Evolutionary conservation across 2,113 vertebrate species (phyloP), one percentile per base, ranked within the genome.

Genomic region (Xenopus laevis): DNA sequence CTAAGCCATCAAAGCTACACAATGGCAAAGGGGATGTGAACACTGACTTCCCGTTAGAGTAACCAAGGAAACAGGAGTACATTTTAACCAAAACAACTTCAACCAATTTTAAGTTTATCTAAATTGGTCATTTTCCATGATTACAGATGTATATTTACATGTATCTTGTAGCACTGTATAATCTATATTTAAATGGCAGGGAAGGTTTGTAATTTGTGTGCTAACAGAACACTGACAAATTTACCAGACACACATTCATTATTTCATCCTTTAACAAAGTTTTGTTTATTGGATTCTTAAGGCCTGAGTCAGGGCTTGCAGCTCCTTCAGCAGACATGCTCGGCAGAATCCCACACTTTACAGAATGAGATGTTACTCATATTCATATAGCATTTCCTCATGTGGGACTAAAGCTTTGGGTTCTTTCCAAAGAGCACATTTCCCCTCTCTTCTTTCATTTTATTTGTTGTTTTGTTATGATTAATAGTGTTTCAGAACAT

Each of bases 1-100:
- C 72, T 20, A 40, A 59, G 58, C 72, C 61, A 76, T 76, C 59
- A 62, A 69, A 69, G 63, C 55, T 64, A 76, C 66, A 69, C 66
- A 76, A 45, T 70, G 58, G 33, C 59, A 70, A 18, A 57, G 52
- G 16, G 62, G 65, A 69, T 76, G 46, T 55, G 53, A 57, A 69
- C 6, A 27, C 55, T 68, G 4, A 62, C 23, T 55, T 70, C 63
- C 45, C 66, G 9, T 15, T 27, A 63, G 30, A 55, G 66, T 64
- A 69, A 69, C 66, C 72, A 33, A 17, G 50, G 20, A 53, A 67
- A 63, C 66, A 68, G 65, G n/a, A 47, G 16, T 4, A 63, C n/a
- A 12, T 53, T 53, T 44, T 33, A 44, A 30, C 58, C 23, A 20
- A 63, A 62, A 63, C 15, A 53, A 55, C 44, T 68, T 21, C 47